A percentile compares a stretch with the other conserved stretches of the same genome.
Evolutionary conservation across 2,797 vertebrate genomes (phyloP).

Genomic region (Darevskia nairensis): DNA sequence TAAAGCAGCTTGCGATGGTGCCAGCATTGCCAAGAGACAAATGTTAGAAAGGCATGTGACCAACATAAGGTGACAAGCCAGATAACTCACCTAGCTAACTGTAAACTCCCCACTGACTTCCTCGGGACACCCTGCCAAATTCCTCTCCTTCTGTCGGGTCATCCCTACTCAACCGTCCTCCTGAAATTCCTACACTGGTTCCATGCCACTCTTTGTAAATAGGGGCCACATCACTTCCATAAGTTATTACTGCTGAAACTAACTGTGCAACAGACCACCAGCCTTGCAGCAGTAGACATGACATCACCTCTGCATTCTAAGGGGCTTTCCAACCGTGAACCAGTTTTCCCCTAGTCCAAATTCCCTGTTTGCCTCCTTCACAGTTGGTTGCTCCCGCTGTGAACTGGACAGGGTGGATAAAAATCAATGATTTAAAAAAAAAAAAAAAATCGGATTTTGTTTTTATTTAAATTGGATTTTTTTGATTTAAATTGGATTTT

Average conservation of each 20-base stretch:
- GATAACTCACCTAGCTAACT: not conserved
- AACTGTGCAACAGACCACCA: not conserved
- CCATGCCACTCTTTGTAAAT: not conserved
- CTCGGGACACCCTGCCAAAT: not conserved
- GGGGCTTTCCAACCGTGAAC: not conserved
- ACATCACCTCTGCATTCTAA: not conserved
- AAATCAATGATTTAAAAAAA: too few relatives aligned
- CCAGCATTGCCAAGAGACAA: not conserved
- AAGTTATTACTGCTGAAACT: rapidly evolving
- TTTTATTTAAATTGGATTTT: too few relatives aligned
- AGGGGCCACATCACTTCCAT: not conserved
- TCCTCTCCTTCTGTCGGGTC: too few relatives aligned
- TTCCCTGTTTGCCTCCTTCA: not conserved
- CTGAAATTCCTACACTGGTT: not conserved
- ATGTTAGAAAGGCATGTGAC: not conserved
- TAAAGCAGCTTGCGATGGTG: not conserved
- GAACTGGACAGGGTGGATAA: too few relatives aligned
- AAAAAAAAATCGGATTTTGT: too few relatives aligned
- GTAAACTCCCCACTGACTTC: not conserved
- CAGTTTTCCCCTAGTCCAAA: not conserved
- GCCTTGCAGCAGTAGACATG: not conserved
- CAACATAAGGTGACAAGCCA: not conserved
- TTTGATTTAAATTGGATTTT: too few relatives aligned
- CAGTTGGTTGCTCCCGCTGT: not conserved
- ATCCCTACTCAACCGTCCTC: not conserved